Conservation (phyloP, 2,888 invertebrate genomes). For the Sarcophaga carnaria region DNA sequence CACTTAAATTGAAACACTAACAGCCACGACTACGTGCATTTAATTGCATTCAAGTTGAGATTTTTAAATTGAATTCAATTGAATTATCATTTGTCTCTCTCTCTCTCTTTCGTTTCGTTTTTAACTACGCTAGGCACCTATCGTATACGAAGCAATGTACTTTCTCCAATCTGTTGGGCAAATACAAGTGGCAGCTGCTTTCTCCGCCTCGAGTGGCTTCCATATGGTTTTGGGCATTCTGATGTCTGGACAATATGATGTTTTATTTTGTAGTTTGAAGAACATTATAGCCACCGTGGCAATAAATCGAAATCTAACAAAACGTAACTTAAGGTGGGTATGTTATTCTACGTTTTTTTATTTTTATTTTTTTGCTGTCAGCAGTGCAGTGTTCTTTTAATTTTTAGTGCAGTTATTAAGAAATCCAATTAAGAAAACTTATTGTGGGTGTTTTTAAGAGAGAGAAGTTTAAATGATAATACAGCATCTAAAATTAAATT, state of each 20-base stretch:
- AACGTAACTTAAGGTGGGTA: constrained; percentile 70
- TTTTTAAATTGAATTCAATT: neutral
- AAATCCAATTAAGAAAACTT: too few relatives aligned
- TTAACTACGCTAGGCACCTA: constrained; percentile 71
- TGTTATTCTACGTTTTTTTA: neutral
- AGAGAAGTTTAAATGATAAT: too few relatives aligned
- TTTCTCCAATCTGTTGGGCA: constrained; percentile 79
- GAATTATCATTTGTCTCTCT: neutral
- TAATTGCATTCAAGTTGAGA: neutral
- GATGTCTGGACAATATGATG: constrained; percentile 77
- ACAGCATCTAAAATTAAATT: too few relatives aligned
- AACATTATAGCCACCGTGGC: constrained; percentile 76
- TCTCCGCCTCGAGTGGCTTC: constrained; percentile 75
- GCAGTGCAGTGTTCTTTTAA: too few relatives aligned
- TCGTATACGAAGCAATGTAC: constrained; percentile 74
- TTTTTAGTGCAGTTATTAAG: too few relatives aligned
- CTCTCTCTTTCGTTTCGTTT: neutral
- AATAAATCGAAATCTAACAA: constrained; percentile 70
- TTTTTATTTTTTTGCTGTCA: too few relatives aligned
- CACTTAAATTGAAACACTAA: neutral
- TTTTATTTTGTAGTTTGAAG: constrained; percentile 77
- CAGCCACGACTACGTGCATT: too few relatives aligned
- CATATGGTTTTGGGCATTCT: constrained; percentile 77
- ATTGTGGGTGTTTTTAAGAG: too few relatives aligned
- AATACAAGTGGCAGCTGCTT: constrained; percentile 77